phyloP scores from a whole-genome alignment of 2,113 vertebrate genomes.

The Poicephalus meyeri region DNA sequence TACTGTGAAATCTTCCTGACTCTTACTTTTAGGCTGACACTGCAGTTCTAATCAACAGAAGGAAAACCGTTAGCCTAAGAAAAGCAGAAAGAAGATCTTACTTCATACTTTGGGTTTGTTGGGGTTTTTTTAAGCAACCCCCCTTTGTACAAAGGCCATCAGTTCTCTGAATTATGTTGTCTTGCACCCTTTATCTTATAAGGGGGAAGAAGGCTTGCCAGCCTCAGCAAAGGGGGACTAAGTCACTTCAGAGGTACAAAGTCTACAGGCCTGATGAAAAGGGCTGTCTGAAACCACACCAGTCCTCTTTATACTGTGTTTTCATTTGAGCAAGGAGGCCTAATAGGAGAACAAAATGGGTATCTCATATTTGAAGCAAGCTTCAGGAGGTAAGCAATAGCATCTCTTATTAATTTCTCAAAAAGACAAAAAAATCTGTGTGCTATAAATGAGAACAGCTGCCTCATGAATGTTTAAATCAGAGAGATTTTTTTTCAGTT shows the following conservation, averaged over 20 bases:
- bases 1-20: background rate
- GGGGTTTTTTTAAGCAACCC: background rate
- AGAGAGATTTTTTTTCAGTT: background rate
- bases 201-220: background rate
- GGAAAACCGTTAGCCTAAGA: background rate
- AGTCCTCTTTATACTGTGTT: background rate
- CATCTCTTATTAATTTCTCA: background rate
- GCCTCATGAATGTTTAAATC: background rate
- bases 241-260: background rate
- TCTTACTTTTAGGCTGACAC: background rate
- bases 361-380: background rate
- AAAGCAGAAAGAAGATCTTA: background rate
- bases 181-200: background rate
- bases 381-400: background rate
- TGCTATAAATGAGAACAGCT: background rate
- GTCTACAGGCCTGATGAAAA: background rate
- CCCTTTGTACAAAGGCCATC: background rate
- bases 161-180: background rate
- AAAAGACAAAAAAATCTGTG: background rate
- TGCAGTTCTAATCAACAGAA: background rate
- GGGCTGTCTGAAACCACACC: background rate
- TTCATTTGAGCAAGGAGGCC: background rate
- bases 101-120: background rate
- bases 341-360: background rate
- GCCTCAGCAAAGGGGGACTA: background rate